Conservation (phyloP, 2,888 invertebrate genomes). For the Carabus problematicus region DNA sequence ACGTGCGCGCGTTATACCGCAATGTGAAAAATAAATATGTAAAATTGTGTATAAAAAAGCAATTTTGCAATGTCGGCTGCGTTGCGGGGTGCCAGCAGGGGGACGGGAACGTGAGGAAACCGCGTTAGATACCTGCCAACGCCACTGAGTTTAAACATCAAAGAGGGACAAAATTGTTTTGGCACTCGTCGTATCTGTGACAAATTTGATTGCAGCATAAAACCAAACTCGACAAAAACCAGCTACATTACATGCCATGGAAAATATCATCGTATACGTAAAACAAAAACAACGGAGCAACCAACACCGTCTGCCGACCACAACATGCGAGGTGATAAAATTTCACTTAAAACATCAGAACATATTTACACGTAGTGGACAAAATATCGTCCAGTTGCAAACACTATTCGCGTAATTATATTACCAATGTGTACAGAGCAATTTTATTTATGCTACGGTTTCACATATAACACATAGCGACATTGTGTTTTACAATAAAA, state of each 20-base stretch:
- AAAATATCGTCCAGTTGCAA: too few relatives aligned
- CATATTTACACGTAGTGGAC: constrained; percentile 1
- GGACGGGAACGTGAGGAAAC: not conserved
- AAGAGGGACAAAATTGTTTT: constrained; percentile 34
- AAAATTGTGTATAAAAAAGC: constrained; percentile 9
- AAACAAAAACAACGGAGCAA: not conserved
- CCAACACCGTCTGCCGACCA: constrained; percentile 24
- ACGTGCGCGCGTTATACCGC: not conserved
- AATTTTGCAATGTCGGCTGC: not conserved
- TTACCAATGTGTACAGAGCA: too few relatives aligned
- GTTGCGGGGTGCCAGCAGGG: not conserved
- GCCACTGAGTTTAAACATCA: constrained; percentile 35
- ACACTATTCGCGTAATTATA: too few relatives aligned
- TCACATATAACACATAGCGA: too few relatives aligned
- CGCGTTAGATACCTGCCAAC: constrained; percentile 19
- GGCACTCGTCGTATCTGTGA: constrained; percentile 41
- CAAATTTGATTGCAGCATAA: constrained; percentile 38
- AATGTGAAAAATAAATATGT: constrained; percentile 6
- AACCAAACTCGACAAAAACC: constrained; percentile 28
- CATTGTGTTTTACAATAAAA: too few relatives aligned
- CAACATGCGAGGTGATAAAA: constrained; percentile 26
- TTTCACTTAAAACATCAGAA: constrained; percentile 31
- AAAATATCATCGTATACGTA: too few relatives aligned
- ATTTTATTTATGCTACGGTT: too few relatives aligned
- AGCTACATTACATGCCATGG: constrained; percentile 1